Percentiles rank a stretch among this genome's conserved stretches.
phyloP scores from a whole-genome alignment of 2,888 invertebrate genomes.

The Ariolimax columbianus region DNA sequence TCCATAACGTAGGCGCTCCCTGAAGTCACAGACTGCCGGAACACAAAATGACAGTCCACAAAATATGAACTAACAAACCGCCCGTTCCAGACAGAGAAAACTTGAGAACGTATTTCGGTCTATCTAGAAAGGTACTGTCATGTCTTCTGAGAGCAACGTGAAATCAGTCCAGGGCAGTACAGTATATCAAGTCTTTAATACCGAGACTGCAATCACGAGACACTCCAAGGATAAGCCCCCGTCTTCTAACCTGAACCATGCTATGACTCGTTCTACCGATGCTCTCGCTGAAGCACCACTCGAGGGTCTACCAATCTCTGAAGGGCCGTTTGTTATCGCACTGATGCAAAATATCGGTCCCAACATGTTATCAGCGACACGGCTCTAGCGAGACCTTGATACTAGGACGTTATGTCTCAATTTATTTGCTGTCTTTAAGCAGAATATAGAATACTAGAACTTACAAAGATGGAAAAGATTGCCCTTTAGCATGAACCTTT shows the following conservation, averaged over 20 bases:
- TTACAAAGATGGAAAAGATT: too few relatives aligned
- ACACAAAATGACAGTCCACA: background rate
- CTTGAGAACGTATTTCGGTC: background rate
- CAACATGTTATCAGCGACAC: slow-evolving; percentile 25
- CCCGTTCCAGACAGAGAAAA: background rate
- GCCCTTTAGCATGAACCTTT: background rate
- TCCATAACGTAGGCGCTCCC: background rate
- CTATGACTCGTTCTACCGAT: slow-evolving; percentile 19
- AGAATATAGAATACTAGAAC: background rate
- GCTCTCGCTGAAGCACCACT: slow-evolving; percentile 3
- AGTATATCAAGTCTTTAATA: slow-evolving; percentile 7
- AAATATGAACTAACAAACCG: background rate
- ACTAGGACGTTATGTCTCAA: background rate
- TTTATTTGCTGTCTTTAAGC: background rate
- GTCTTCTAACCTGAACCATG: background rate
- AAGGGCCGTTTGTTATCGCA: slow-evolving; percentile 25
- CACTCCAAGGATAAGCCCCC: slow-evolving; percentile 26
- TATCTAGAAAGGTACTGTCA: background rate
- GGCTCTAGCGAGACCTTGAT: slow-evolving; percentile 10
- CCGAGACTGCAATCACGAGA: background rate
- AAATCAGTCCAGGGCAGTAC: background rate
- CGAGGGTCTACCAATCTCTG: slow-evolving; percentile 11
- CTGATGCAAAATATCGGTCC: slow-evolving; percentile 37
- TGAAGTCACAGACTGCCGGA: background rate
- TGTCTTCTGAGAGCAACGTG: background rate